Evolutionary conservation across 2,888 invertebrate species (phyloP).

Genomic region (Drosophila mimetica): DNA sequence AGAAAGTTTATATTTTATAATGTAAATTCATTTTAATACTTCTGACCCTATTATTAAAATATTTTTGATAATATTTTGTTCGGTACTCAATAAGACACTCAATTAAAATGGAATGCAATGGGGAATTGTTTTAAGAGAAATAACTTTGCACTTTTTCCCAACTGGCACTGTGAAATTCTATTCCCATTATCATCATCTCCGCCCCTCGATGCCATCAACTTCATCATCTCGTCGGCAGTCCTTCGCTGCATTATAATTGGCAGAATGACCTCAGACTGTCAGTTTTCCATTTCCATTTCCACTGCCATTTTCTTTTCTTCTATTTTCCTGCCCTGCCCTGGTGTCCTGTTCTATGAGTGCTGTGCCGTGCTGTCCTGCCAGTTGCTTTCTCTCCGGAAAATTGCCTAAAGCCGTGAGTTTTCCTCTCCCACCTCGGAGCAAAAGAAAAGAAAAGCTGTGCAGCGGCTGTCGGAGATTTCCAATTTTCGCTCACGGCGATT

Average conservation of each 20-base stretch:
- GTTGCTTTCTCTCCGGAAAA: constrained; percentile 20
- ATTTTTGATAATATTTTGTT: no score
- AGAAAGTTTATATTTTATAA: no score
- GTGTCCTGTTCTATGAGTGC: no score
- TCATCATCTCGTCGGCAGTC: constrained; percentile 11
- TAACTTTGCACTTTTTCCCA: no score
- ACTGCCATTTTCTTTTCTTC: neutral
- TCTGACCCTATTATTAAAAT: no score
- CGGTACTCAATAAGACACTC: no score
- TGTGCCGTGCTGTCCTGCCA: no score
- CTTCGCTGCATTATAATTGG: constrained; percentile 25
- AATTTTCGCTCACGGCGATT: constrained; percentile 20
- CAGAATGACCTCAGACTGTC: constrained; percentile 32
- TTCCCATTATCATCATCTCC: constrained; percentile 10
- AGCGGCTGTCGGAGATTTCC: constrained; percentile 26
- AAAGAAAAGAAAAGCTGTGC: constrained; percentile 4
- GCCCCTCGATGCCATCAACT: neutral
- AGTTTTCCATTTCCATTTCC: constrained; percentile 12
- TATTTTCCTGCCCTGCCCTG: constrained; percentile 1
- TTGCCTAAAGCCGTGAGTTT: constrained; percentile 17
- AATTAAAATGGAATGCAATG: no score
- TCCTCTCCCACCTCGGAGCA: neutral
- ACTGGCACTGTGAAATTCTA: constrained; percentile 6
- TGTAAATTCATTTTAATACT: no score
- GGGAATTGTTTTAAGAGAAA: no score